Conservation (phyloP, 2,888 invertebrate species). For the Amiota mariae region DNA sequence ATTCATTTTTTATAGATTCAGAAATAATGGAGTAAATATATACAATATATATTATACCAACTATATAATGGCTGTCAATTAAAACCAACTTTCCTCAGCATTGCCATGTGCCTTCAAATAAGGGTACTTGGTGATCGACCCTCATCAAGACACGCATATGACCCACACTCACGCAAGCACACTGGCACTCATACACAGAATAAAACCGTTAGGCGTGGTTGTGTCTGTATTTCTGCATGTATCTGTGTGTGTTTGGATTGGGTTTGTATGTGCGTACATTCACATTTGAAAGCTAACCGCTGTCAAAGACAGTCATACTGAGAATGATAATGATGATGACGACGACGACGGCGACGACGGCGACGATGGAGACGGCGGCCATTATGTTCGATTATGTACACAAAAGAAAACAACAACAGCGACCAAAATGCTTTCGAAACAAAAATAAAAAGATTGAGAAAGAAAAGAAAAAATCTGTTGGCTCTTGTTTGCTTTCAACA, state of each 20-base stretch:
- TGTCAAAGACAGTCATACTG: slow-evolving; percentile 22
- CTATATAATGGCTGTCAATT: no score
- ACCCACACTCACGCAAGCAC: neutral
- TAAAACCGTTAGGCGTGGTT: neutral
- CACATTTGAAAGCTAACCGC: slow-evolving; percentile 13
- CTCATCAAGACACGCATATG: neutral
- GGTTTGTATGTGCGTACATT: neutral
- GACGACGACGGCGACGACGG: no score
- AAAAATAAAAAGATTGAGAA: slow-evolving; percentile 3
- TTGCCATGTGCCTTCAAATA: no score
- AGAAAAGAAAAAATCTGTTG: neutral
- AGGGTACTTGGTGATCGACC: neutral
- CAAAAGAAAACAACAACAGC: slow-evolving; percentile 12
- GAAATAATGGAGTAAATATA: no score
- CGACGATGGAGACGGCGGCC: neutral
- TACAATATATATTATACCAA: no score
- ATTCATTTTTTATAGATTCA: no score
- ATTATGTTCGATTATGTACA: slow-evolving; percentile 21
- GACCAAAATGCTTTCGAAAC: neutral
- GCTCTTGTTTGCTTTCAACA: neutral
- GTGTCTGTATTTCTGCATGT: neutral
- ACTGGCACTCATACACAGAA: neutral
- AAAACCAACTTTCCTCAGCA: no score
- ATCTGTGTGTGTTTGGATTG: neutral
- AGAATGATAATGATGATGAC: no score